These are phyloP conservation scores for Cossypha caffra DNA, from an alignment of 2,797 vertebrate species.

Conservation along the genomic window DNA sequence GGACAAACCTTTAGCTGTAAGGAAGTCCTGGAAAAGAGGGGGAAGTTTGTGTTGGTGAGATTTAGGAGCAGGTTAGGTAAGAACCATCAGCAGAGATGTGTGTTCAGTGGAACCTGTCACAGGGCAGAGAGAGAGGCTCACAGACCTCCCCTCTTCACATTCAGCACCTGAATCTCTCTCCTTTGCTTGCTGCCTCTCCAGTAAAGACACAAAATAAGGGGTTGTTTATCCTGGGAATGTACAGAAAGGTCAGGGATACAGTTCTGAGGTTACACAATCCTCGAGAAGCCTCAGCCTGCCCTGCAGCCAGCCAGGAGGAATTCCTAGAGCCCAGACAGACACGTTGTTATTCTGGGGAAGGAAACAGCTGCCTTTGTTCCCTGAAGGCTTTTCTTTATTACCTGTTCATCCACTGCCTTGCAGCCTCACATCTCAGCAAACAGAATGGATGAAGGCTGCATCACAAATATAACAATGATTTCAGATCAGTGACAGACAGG, in stretches of 20 bases:
- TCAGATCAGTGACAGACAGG: background rate
- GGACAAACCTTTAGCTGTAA: background rate
- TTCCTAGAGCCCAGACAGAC: background rate
- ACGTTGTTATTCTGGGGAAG: fast-evolving
- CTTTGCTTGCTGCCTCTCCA: background rate
- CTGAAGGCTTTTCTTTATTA: background rate
- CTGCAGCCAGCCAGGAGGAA: background rate
- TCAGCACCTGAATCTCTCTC: background rate
- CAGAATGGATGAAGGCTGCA: background rate
- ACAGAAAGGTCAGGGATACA: background rate
- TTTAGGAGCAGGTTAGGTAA: background rate
- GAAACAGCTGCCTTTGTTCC: background rate
- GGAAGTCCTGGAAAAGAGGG: background rate
- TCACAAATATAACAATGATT: background rate
- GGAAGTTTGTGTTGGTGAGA: background rate
- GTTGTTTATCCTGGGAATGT: background rate
- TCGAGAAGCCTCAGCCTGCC: background rate
- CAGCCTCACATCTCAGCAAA: background rate
- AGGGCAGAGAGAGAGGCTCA: background rate
- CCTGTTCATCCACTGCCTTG: background rate
- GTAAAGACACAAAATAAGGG: background rate
- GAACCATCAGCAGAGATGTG: background rate
- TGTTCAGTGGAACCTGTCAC: background rate
- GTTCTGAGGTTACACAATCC: background rate
- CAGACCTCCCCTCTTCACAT: background rate